A percentile compares a stretch with the other conserved stretches of the same genome.
Evolutionary conservation across 2,888 invertebrate genomes (phyloP).

Genomic region (Ophraella communa): DNA sequence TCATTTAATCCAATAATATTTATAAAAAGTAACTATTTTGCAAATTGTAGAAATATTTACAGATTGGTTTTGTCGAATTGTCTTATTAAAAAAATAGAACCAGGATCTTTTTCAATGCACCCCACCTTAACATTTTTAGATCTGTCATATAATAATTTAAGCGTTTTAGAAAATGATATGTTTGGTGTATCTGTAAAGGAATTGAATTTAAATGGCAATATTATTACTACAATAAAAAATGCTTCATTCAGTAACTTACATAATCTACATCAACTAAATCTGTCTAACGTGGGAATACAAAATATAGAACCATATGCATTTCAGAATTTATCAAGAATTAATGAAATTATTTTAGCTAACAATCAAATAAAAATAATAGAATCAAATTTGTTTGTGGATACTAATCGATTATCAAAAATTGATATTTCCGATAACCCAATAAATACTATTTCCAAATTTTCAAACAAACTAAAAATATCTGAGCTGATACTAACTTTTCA

Average conservation of each 20-base stretch:
- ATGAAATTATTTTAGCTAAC: constrained; percentile 7
- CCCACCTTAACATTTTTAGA: not conserved
- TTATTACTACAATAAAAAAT: not conserved
- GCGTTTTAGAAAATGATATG: not conserved
- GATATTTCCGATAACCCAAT: constrained; percentile 11
- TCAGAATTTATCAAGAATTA: not conserved
- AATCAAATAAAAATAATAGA: constrained; percentile 3
- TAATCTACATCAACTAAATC: not conserved
- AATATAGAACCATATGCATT: constrained; percentile 4
- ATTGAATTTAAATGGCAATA: constrained; percentile 8
- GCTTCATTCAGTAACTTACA: constrained; percentile 1
- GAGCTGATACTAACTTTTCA: constrained; percentile 1
- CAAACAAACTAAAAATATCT: constrained; percentile 9
- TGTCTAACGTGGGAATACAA: constrained; percentile 2
- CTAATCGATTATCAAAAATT: not conserved
- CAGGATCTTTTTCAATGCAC: not conserved
- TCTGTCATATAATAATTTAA: constrained; percentile 7
- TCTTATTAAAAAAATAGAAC: constrained; percentile 14
- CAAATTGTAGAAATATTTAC: not conserved
- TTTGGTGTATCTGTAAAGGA: not conserved
- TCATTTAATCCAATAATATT: constrained; percentile 7
- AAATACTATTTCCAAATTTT: not conserved
- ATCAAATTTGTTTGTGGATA: not conserved
- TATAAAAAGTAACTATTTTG: constrained; percentile 1
- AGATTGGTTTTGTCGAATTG: constrained; percentile 16